Conservation (phyloP, 2,888 invertebrate genomes). For the Eucriotettix oculatus region DNA sequence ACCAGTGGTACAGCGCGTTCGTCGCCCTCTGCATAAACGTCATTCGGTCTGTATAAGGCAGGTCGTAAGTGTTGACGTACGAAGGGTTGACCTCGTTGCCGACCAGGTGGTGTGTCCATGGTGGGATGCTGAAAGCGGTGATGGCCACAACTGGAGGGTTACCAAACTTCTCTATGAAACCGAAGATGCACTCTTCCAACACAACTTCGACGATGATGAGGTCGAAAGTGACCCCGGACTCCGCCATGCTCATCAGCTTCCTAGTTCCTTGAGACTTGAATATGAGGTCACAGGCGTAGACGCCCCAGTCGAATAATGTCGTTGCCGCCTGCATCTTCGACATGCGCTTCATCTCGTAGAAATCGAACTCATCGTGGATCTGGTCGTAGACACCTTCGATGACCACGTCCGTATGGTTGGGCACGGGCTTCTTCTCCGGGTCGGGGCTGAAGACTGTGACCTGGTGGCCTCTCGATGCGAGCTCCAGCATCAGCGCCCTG, state of each 20-base stretch:
- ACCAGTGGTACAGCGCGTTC: constrained; percentile 6
- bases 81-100: constrained; percentile 19
- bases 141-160: constrained; percentile 18
- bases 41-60: constrained; percentile 7
- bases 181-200: constrained; percentile 7
- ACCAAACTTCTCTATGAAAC: constrained; percentile 19
- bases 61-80: constrained; percentile 14
- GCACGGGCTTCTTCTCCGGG: constrained; percentile 4
- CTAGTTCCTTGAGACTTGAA: constrained; percentile 1
- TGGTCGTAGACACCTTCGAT: constrained; percentile 7
- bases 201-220: constrained; percentile 7
- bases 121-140: constrained; percentile 15
- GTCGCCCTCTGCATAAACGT: constrained; percentile 7
- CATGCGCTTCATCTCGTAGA: not conserved
- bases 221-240: constrained; percentile 4
- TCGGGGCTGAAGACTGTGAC: constrained; percentile 11
- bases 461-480: constrained; percentile 8
- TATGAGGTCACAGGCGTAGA: not conserved
- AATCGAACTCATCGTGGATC: not conserved
- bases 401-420: constrained; percentile 7
- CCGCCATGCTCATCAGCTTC: constrained; percentile 1
- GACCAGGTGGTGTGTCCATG: constrained; percentile 15
- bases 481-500: constrained; percentile 4
- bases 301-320: constrained; percentile 1
- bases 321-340: not conserved